Evolutionary conservation across 2,113 vertebrate genomes (phyloP).

Genomic region (Piliocolobus tephrosceles): DNA sequence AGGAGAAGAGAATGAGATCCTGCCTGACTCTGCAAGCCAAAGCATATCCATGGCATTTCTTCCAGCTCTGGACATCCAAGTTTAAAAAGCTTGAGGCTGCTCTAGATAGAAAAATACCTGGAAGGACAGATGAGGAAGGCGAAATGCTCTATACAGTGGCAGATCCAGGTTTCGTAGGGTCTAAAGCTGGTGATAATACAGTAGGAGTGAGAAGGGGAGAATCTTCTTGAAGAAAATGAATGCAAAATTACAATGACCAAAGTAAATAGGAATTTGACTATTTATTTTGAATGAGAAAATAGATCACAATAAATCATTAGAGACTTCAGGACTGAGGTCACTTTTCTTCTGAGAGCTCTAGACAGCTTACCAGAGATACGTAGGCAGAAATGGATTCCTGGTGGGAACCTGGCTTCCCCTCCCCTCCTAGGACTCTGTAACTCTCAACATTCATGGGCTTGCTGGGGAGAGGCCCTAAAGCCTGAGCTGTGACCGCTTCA

Average conservation of each 20-base stretch:
- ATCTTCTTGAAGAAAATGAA: neutral
- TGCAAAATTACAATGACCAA: neutral
- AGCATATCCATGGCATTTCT: neutral
- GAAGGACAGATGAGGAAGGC: neutral
- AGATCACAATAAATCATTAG: neutral
- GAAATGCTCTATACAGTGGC: neutral
- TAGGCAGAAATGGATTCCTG: neutral
- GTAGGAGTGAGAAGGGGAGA: neutral
- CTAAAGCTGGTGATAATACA: neutral
- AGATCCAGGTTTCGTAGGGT: neutral
- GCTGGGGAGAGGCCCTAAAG: neutral
- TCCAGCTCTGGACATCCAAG: neutral
- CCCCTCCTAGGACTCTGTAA: neutral
- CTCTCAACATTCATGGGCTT: neutral
- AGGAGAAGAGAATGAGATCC: neutral
- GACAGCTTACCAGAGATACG: neutral
- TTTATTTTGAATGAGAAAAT: slow-evolving; percentile 7
- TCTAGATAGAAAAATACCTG: neutral
- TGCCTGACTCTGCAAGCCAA: neutral
- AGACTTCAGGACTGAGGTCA: neutral
- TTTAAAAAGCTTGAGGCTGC: neutral
- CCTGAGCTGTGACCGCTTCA: neutral
- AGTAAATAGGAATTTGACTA: neutral
- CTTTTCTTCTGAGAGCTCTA: neutral
- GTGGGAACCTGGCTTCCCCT: neutral